phyloP scores from a whole-genome alignment of 2,113 vertebrate genomes.

The Sylvia atricapilla region DNA sequence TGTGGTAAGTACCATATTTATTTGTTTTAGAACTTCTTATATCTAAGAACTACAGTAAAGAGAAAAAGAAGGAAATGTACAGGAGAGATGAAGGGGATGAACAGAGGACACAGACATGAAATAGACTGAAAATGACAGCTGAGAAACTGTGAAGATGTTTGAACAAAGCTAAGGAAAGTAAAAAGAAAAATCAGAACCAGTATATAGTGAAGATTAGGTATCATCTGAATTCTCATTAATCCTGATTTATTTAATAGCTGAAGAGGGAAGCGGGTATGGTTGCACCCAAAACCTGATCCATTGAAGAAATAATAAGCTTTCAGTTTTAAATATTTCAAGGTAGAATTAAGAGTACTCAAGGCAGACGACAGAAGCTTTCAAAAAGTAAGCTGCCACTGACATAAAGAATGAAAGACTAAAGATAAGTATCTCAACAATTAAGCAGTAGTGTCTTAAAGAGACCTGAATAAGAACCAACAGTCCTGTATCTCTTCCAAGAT shows the following conservation, averaged over 20 bases:
- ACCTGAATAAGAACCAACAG: background rate
- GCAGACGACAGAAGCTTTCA: background rate
- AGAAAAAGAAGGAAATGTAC: background rate
- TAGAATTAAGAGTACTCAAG: background rate
- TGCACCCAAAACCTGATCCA: background rate
- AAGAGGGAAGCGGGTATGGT: background rate
- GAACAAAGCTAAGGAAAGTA: background rate
- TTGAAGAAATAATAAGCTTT: background rate
- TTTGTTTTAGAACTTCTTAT: background rate
- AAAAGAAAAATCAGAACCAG: background rate
- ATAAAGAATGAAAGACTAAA: background rate
- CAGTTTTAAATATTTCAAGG: background rate
- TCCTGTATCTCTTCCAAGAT: background rate
- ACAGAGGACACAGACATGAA: background rate
- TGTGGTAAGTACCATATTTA: background rate
- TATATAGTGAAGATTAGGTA: background rate
- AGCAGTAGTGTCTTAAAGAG: background rate
- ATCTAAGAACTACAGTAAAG: background rate
- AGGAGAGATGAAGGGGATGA: background rate
- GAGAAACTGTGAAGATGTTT: background rate
- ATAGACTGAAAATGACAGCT: background rate
- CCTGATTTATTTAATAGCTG: background rate
- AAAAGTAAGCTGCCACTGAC: background rate
- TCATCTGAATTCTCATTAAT: background rate
- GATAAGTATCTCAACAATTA: background rate